phyloP scores from a whole-genome alignment of 1,140 invertebrate genomes.

The Agrypnia vestita region DNA sequence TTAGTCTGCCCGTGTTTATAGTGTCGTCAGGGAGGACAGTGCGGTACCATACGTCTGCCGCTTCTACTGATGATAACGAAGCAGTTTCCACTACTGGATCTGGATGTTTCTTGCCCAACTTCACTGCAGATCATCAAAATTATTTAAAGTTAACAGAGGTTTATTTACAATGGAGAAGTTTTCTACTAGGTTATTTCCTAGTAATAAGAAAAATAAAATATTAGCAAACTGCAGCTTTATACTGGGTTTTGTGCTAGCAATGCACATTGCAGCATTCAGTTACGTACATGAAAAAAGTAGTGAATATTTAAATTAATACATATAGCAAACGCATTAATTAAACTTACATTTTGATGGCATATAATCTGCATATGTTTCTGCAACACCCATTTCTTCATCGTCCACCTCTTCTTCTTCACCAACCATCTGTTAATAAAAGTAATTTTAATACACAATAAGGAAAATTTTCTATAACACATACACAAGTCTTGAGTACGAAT shows the following conservation, averaged over 20 bases:
- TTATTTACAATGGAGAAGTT: too few species aligned
- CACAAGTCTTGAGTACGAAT: too few species aligned
- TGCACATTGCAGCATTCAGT: too few species aligned
- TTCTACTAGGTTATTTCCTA: too few species aligned
- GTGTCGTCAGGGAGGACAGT: constrained; percentile 89
- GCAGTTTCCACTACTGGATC: constrained; percentile 99
- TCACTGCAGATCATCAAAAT: constrained; percentile 76
- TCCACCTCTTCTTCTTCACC: constrained; percentile 89
- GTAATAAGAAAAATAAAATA: neutral
- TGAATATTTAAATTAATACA: too few species aligned
- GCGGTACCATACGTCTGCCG: constrained; percentile 94
- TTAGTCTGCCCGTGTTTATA: constrained; percentile 89
- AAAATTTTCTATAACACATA: too few species aligned
- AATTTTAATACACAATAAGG: neutral
- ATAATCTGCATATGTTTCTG: constrained; percentile 98
- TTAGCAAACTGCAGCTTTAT: neutral
- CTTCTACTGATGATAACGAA: constrained; percentile 95
- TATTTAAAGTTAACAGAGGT: too few species aligned
- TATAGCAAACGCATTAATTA: too few species aligned
- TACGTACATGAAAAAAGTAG: too few species aligned
- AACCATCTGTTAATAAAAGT: constrained; percentile 48
- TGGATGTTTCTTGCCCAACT: constrained; percentile 96
- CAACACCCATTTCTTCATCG: constrained; percentile 97
- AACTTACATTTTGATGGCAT: constrained; percentile 93
- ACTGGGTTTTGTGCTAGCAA: too few species aligned